Conservation (phyloP, 2,797 vertebrate species). For the Clarias platycephalus region DNA sequence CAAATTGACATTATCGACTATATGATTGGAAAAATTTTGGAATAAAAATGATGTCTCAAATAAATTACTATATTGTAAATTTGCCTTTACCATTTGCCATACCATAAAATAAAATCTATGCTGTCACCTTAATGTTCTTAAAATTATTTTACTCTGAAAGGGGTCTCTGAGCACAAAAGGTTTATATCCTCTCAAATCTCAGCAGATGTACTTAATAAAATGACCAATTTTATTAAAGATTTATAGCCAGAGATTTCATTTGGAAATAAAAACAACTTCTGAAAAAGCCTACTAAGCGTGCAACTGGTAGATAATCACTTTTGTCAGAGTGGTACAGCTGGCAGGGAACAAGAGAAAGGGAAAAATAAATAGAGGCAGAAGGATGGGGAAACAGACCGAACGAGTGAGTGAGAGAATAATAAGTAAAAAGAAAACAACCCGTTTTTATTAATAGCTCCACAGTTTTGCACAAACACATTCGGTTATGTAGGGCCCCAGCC, state of each 20-base stretch:
- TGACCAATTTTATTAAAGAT: neutral
- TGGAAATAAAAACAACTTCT: conserved; percentile 59
- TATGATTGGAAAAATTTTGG: neutral
- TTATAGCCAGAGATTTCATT: neutral
- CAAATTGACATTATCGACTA: neutral
- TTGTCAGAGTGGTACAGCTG: conserved; percentile 24
- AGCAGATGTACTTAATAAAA: neutral
- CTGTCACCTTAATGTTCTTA: neutral
- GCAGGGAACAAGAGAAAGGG: conserved; percentile 6
- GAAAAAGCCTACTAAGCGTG: conserved; percentile 52
- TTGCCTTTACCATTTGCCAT: neutral
- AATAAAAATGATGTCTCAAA: neutral
- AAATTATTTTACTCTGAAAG: neutral
- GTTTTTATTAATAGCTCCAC: conserved; percentile 66
- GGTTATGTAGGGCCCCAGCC: conserved; percentile 48
- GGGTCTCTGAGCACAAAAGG: neutral
- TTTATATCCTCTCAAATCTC: neutral
- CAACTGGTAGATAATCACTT: conserved; percentile 9
- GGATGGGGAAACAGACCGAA: conserved; percentile 1
- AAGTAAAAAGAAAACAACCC: conserved; percentile 51
- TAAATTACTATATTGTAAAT: neutral
- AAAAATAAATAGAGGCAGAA: conserved; percentile 32
- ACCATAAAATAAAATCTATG: neutral
- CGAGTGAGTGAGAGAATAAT: conserved; percentile 20
- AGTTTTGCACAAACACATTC: conserved; percentile 60